These are phyloP conservation scores for Trichosurus vulpecula DNA, from an alignment of 2,797 vertebrate genomes.

Conservation along the genomic window DNA sequence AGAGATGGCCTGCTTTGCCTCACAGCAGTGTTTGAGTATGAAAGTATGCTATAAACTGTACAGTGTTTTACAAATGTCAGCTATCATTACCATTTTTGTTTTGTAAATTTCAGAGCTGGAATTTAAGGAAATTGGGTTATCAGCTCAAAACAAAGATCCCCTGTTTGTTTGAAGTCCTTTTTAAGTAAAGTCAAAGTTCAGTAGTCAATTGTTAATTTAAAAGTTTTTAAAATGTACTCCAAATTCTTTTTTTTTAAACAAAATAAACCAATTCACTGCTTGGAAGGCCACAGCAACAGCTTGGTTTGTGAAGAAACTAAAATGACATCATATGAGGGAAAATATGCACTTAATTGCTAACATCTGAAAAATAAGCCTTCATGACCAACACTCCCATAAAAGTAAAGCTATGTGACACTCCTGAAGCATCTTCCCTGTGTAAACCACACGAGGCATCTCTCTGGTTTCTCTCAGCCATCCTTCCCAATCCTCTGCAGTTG, in stretches of 20 bases:
- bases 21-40: background rate
- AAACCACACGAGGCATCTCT: background rate
- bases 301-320: background rate
- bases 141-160: background rate
- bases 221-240: background rate
- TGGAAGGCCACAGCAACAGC: background rate
- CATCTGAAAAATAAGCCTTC: slow-evolving; percentile 8
- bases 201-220: background rate
- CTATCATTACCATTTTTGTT: background rate
- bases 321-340: background rate
- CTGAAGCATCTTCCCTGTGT: background rate
- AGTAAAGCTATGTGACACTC: background rate
- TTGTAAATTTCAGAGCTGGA: background rate
- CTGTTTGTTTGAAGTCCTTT: background rate
- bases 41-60: background rate
- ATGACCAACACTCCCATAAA: background rate
- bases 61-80: background rate
- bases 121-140: background rate
- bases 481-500: too few relatives aligned
- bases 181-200: background rate
- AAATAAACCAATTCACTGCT: background rate
- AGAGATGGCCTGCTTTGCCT: background rate
- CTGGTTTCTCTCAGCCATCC: background rate
- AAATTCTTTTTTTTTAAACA: background rate
- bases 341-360: background rate